Evolutionary conservation across 2,797 vertebrate species (phyloP).

Genomic region (Sebastes minor): DNA sequence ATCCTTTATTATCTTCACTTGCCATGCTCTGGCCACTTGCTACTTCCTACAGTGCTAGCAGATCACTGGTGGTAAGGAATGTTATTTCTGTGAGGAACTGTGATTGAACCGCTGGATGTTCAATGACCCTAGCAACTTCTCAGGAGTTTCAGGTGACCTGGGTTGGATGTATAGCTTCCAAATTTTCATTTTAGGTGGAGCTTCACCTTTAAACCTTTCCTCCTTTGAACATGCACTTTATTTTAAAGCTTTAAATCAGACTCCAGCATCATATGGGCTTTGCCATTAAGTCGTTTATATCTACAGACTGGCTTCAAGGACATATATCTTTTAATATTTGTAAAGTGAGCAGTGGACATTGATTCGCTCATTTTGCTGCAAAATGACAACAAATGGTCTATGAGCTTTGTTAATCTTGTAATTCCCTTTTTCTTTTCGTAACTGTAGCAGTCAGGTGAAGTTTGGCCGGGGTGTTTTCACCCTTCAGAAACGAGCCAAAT

Average conservation of each 20-base stretch:
- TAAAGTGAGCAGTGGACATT: neutral
- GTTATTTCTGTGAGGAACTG: no score
- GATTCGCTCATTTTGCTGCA: neutral
- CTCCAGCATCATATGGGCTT: neutral
- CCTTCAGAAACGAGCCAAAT: neutral
- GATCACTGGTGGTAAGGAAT: no score
- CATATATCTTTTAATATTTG: neutral
- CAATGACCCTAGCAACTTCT: no score
- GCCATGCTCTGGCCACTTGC: neutral
- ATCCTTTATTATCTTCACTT: neutral
- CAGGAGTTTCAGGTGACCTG: neutral
- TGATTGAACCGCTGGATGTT: neutral
- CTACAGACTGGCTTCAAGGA: neutral
- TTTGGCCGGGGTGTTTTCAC: neutral
- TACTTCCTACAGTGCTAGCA: no score
- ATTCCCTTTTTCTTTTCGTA: slow-evolving; percentile 42
- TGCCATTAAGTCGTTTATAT: neutral
- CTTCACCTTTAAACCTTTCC: neutral
- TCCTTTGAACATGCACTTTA: neutral
- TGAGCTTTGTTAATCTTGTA: neutral
- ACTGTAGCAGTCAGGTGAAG: neutral
- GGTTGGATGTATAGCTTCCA: accelerated
- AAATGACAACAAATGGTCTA: neutral
- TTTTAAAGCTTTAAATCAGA: neutral
- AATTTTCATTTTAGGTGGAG: neutral